A percentile compares a stretch with the other conserved stretches of the same genome.
Evolutionary conservation across 2,797 vertebrate species (phyloP).

Genomic region (Enteromius viviparus): DNA sequence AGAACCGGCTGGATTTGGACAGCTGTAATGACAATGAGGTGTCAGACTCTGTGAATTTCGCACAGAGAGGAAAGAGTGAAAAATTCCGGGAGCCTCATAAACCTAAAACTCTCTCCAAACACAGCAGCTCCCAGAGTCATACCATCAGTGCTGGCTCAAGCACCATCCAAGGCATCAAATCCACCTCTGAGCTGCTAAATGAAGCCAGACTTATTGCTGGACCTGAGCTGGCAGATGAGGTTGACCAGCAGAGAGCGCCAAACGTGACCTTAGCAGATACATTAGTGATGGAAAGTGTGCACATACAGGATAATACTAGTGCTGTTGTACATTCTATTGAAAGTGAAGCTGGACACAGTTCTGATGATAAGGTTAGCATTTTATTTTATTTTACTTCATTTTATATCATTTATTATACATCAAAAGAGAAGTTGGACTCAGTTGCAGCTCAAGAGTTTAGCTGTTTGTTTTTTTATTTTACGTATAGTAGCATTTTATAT

Average conservation of each 20-base stretch:
- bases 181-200: constrained; percentile 56
- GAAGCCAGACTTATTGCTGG: constrained; percentile 53
- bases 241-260: constrained; percentile 52
- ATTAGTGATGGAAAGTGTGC: constrained; percentile 59
- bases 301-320: constrained; percentile 73
- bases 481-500: neutral
- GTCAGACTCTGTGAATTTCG: constrained; percentile 44
- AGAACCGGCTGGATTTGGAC: constrained; percentile 20
- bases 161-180: constrained; percentile 58
- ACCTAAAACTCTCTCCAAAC: constrained; percentile 22
- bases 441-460: constrained; percentile 22
- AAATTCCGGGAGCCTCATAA: neutral
- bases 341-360: constrained; percentile 71
- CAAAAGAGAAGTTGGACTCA: constrained; percentile 72
- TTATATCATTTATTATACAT: neutral
- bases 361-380: constrained; percentile 35
- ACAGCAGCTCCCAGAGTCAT: constrained; percentile 46
- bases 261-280: constrained; percentile 37
- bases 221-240: constrained; percentile 39
- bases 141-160: constrained; percentile 29
- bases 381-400: neutral
- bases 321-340: constrained; percentile 72
- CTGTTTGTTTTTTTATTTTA: neutral
- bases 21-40: constrained; percentile 27
- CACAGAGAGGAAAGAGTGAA: constrained; percentile 27